A percentile compares a stretch with the other conserved stretches of the same genome.
These are phyloP conservation scores for Globia sparganii DNA, from an alignment of 2,888 invertebrate species.

Conservation along the genomic window DNA sequence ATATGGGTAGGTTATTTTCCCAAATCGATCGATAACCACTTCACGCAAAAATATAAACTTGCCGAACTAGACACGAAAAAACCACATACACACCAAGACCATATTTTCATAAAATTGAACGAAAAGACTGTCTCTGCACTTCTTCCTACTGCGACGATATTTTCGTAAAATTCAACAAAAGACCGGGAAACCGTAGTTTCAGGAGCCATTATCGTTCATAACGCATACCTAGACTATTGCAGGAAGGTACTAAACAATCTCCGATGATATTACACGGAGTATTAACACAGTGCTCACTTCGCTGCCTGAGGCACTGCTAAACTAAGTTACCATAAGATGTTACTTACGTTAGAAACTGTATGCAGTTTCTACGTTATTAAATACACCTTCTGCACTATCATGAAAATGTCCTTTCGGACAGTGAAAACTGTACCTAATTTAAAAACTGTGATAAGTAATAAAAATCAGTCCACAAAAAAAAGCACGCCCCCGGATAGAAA, in stretches of 20 bases:
- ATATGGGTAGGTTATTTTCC: not conserved
- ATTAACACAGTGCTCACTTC: conserved; percentile 24
- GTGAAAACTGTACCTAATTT: not conserved
- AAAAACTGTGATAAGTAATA: not conserved
- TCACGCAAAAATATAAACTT: not conserved
- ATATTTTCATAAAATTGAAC: not conserved
- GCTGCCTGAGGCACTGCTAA: conserved; percentile 31
- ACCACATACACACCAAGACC: not conserved
- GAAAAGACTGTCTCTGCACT: not conserved
- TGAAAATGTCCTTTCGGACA: not conserved
- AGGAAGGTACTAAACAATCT: conserved; percentile 23
- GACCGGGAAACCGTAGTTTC: not conserved
- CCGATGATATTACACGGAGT: conserved; percentile 23
- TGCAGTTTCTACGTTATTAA: conserved; percentile 1
- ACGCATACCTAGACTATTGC: not conserved
- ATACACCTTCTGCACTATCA: not conserved
- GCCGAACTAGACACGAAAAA: not conserved
- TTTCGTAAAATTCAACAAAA: not conserved
- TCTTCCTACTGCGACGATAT: not conserved
- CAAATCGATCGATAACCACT: not conserved
- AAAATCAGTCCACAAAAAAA: conserved; percentile 10
- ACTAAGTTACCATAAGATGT: conserved; percentile 43
- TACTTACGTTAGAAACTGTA: conserved; percentile 30
- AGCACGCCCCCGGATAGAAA: conserved; percentile 32
- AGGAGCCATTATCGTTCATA: conserved; percentile 1